Percentiles rank a stretch among this genome's conserved stretches.
These are phyloP conservation scores for Sussaba pulchella DNA, from an alignment of 2,888 invertebrate genomes.

Conservation along the genomic window DNA sequence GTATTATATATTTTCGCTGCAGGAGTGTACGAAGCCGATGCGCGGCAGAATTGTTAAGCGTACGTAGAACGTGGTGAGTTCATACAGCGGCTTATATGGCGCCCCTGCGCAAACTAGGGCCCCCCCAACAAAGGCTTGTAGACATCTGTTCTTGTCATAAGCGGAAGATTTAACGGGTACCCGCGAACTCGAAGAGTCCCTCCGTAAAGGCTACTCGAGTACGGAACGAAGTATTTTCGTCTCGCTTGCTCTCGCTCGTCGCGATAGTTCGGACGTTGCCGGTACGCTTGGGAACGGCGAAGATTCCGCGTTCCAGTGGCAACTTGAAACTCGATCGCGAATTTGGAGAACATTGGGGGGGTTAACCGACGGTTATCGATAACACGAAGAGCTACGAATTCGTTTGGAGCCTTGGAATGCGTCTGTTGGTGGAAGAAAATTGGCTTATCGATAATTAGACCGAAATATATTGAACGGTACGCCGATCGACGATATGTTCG, in stretches of 20 bases:
- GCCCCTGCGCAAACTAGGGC: conserved; percentile 81
- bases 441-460: too few species aligned
- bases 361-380: neutral
- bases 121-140: conserved; percentile 80
- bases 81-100: conserved; percentile 78
- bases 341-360: neutral
- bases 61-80: conserved; percentile 49
- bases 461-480: too few species aligned
- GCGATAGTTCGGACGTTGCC: neutral
- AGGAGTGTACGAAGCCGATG: conserved; percentile 23
- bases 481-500: too few species aligned
- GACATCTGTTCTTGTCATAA: conserved; percentile 84
- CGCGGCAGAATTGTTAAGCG: conserved; percentile 23
- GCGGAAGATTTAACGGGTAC: conserved; percentile 70
- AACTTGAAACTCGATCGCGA: conserved; percentile 29
- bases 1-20: conserved; percentile 27
- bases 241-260: neutral
- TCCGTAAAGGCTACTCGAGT: neutral
- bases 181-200: conserved; percentile 39
- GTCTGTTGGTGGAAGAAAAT: too few species aligned
- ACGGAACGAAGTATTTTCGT: conserved; percentile 26
- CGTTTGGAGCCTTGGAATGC: too few species aligned
- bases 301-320: neutral
- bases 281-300: neutral
- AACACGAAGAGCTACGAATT: too few species aligned